phyloP scores from a whole-genome alignment of 2,113 vertebrate genomes.

The Cavia porcellus region DNA sequence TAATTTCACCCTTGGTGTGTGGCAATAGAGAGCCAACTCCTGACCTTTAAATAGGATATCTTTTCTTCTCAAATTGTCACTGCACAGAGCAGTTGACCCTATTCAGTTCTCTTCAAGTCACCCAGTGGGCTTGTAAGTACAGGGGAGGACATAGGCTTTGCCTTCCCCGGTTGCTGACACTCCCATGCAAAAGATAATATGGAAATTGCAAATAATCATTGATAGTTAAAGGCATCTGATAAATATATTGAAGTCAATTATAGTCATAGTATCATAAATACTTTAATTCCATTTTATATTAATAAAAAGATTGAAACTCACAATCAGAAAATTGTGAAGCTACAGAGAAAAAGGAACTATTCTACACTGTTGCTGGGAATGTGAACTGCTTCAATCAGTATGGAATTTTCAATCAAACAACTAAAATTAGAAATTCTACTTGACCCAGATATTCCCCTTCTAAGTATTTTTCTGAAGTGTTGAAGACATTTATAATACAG shows the following conservation, averaged over 20 bases:
- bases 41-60: not conserved
- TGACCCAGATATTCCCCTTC: not conserved
- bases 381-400: not conserved
- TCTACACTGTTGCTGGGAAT: not conserved
- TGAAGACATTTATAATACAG: not conserved
- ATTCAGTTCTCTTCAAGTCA: not conserved
- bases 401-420: not conserved
- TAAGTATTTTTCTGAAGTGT: not conserved
- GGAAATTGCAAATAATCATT: not conserved
- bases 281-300: not conserved
- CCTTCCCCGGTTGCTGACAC: not conserved
- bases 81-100: not conserved
- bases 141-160: not conserved
- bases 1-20: slow-evolving; percentile 14
- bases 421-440: not conserved
- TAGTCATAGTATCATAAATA: not conserved
- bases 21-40: slow-evolving; percentile 28
- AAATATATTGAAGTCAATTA: not conserved
- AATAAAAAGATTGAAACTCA: not conserved
- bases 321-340: not conserved
- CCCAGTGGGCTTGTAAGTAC: not conserved
- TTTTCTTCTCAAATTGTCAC: slow-evolving; percentile 54
- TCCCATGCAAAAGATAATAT: not conserved
- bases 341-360: not conserved
- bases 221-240: not conserved